Evolutionary conservation across 1,140 invertebrate species (phyloP).

Genomic region (Paramacrobiotus metropolitanus): DNA sequence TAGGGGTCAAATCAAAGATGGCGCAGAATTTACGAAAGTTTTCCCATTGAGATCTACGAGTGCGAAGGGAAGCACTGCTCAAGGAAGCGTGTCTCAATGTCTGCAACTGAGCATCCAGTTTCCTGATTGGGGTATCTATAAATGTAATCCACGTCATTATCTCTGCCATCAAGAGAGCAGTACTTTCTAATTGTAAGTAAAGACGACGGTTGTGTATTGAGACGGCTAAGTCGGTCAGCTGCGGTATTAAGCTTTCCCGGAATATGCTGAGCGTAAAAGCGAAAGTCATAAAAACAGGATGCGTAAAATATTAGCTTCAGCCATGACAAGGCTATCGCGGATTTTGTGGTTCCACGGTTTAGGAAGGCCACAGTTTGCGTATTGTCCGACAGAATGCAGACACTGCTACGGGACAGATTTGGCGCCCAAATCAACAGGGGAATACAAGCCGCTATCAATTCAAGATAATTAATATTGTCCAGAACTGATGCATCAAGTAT

Average conservation of each 20-base stretch:
- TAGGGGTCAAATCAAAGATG: background rate
- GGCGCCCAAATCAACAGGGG: background rate
- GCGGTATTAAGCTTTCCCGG: background rate
- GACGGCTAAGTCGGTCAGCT: background rate
- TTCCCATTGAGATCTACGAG: background rate
- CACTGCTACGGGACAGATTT: background rate
- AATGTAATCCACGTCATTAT: background rate
- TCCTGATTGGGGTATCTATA: background rate
- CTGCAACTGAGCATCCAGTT: background rate
- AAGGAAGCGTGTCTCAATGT: background rate
- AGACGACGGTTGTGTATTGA: background rate
- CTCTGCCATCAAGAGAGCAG: background rate
- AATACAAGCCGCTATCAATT: background rate
- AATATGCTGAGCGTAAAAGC: background rate
- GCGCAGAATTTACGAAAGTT: background rate
- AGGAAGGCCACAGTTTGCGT: background rate
- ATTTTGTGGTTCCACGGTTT: background rate
- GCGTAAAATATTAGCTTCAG: background rate
- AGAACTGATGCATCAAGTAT: background rate
- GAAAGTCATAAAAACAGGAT: background rate
- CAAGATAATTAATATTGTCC: background rate
- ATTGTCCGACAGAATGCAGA: background rate
- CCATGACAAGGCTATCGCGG: background rate
- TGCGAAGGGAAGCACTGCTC: background rate
- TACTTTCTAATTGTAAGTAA: background rate